Evolutionary conservation across 2,888 invertebrate genomes (phyloP).

Genomic region (Smittia aterrima): DNA sequence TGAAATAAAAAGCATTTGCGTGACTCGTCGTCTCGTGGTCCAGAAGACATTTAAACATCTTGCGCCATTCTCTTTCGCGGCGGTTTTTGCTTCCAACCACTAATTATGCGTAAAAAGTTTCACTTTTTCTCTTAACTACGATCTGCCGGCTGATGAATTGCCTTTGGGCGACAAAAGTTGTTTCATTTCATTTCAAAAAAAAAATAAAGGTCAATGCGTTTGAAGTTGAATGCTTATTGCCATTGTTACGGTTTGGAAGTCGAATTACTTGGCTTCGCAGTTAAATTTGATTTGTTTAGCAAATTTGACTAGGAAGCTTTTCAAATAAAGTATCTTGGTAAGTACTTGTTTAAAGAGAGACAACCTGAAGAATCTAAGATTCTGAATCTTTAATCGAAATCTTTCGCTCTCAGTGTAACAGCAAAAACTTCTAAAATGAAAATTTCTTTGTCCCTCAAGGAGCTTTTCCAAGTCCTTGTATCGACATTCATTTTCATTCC

Average conservation of each 20-base stretch:
- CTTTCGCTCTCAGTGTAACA: too few species aligned
- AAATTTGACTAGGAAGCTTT: too few species aligned
- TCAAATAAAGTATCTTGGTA: too few species aligned
- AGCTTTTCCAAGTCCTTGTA: neutral
- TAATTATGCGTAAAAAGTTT: constrained; percentile 8
- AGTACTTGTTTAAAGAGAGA: too few species aligned
- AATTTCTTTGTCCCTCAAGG: neutral
- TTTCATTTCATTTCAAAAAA: neutral
- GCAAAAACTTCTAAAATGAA: too few species aligned
- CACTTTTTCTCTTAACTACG: neutral
- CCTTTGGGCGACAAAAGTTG: neutral
- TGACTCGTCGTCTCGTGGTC: constrained; percentile 21
- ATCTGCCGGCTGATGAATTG: neutral
- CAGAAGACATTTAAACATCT: constrained; percentile 2
- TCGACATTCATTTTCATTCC: constrained; percentile 15
- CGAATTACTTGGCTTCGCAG: too few species aligned
- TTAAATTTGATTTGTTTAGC: neutral
- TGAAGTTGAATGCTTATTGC: too few species aligned
- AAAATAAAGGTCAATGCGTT: neutral
- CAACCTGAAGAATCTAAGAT: too few species aligned
- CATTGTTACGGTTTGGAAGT: too few species aligned
- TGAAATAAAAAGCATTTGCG: constrained; percentile 17
- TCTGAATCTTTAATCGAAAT: too few species aligned
- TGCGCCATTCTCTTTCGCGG: constrained; percentile 4
- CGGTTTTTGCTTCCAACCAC: neutral